Evolutionary conservation across 2,888 invertebrate genomes (phyloP).

Genomic region (Esperia sulphurella): DNA sequence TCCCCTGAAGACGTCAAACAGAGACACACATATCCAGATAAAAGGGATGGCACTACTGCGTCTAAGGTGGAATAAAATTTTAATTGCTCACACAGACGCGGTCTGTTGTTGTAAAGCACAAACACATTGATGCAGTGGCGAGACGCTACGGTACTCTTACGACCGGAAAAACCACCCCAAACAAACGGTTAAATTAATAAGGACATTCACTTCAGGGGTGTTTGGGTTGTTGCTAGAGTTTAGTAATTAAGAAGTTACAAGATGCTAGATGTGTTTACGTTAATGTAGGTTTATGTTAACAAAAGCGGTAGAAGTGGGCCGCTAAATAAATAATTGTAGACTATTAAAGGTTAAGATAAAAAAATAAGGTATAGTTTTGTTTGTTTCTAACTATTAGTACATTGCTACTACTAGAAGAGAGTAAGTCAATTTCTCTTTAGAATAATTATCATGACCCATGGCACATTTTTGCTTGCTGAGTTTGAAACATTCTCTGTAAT

Average conservation of each 20-base stretch:
- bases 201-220: conserved; percentile 56
- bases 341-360: too few species aligned
- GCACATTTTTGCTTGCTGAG: too few species aligned
- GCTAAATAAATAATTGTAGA: too few species aligned
- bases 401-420: too few species aligned
- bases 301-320: neutral
- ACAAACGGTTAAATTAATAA: conserved; percentile 72
- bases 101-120: conserved; percentile 37
- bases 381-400: too few species aligned
- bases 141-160: conserved; percentile 57
- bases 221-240: conserved; percentile 30
- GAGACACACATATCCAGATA: conserved; percentile 51
- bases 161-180: conserved; percentile 68
- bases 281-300: conserved; percentile 28
- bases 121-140: conserved; percentile 47
- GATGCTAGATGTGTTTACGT: conserved; percentile 16
- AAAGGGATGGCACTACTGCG: conserved; percentile 50
- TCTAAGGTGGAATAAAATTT: conserved; percentile 78
- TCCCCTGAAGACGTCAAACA: conserved; percentile 71
- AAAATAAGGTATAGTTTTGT: too few species aligned
- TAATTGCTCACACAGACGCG: conserved; percentile 73
- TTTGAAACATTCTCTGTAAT: too few species aligned
- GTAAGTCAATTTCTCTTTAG: too few species aligned
- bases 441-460: too few species aligned
- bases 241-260: conserved; percentile 43